These are phyloP conservation scores for Heptranchias perlo DNA, from an alignment of 2,113 vertebrate species.

Conservation along the genomic window DNA sequence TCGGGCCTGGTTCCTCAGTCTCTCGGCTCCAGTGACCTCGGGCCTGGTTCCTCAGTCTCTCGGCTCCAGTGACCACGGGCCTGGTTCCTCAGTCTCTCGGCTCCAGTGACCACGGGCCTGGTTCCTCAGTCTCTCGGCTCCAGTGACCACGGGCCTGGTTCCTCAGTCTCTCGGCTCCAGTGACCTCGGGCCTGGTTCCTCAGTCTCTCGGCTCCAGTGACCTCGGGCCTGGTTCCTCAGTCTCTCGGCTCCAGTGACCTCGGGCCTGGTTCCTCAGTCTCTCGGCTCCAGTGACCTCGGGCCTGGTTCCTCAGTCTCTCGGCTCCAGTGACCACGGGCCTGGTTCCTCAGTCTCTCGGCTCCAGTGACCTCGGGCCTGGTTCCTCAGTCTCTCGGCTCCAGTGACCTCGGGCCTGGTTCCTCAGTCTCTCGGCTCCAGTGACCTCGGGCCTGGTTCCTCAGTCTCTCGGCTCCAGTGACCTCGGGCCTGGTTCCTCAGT, in stretches of 20 bases:
- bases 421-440: neutral
- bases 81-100: neutral
- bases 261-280: neutral
- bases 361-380: too few species aligned
- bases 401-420: too few species aligned
- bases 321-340: too few species aligned
- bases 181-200: too few species aligned
- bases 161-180: neutral
- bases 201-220: neutral
- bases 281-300: neutral
- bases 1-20: neutral
- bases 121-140: neutral
- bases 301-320: neutral
- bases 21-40: neutral
- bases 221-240: neutral
- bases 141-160: too few species aligned
- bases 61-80: too few species aligned
- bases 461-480: neutral
- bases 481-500: neutral
- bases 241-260: neutral
- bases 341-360: neutral
- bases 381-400: neutral
- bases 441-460: neutral
- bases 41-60: neutral
- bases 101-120: too few species aligned